Conservation (phyloP, 1,140 invertebrate genomes). For the Drosophila sulfurigaster region DNA sequence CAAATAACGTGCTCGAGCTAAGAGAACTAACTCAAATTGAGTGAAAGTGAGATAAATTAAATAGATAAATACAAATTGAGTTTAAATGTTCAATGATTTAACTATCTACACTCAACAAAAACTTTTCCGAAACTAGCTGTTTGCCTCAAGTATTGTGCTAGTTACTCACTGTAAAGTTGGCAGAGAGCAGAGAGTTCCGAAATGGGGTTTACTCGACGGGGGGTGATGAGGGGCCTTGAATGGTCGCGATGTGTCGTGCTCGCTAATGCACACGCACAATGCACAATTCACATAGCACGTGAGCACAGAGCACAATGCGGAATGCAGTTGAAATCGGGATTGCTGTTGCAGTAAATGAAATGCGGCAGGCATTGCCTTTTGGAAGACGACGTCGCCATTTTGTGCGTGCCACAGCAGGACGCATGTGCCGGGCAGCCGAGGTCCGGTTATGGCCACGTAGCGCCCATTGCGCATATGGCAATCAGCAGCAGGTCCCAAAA, state of each 20-base stretch:
- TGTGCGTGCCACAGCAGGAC: constrained; percentile 56
- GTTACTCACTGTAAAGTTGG: not conserved
- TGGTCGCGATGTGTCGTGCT: constrained; percentile 35
- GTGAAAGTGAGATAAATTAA: too few species aligned
- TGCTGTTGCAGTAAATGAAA: constrained; percentile 67
- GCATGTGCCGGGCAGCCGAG: constrained; percentile 11
- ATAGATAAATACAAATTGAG: too few species aligned
- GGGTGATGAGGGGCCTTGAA: not conserved
- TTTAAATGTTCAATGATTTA: not conserved
- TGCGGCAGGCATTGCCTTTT: constrained; percentile 60
- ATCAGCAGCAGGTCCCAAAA: constrained; percentile 46
- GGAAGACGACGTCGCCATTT: constrained; percentile 73
- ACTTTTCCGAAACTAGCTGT: not conserved
- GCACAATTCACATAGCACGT: constrained; percentile 62
- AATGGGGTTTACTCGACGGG: not conserved
- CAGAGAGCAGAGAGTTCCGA: not conserved
- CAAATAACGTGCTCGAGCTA: too few species aligned
- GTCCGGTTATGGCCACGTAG: constrained; percentile 71
- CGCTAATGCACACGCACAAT: constrained; percentile 78
- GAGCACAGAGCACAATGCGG: constrained; percentile 48
- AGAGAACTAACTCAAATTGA: too few species aligned
- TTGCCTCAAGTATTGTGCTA: not conserved
- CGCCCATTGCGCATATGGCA: constrained; percentile 68
- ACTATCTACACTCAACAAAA: not conserved
- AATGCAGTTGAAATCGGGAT: constrained; percentile 43